Base-by-base conservation (phyloP, 1,140 invertebrate species). In the Danaus melanippus region DNA sequence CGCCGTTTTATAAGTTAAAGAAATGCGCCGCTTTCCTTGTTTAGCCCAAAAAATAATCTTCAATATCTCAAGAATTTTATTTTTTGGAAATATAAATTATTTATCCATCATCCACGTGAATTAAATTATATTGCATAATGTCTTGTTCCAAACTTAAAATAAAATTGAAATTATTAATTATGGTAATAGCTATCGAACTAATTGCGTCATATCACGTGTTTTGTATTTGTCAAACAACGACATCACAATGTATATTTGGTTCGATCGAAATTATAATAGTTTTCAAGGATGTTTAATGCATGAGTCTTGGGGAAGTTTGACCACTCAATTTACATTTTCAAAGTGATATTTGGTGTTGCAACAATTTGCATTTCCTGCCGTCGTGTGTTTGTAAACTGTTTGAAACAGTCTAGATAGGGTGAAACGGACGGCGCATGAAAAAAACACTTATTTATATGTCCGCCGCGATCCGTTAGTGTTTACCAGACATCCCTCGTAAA, bases 261-360 rank as follows among this genome's bases (percentile, higher is more conserved):
- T 32, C 21, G 21, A 32, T 32, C 2, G 7, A 32, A 32, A 32
- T 32, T 32, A 32, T 32, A 8, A 32, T 7, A 76, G 64, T 74
- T 76, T 77, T 72, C 71, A 76, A 69, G 67, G 62, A 57, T 76
- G 70, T 68, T 74, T 79, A 79, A 76, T 79, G 74, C 78, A 79
- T 76, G 76, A 79, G 71, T 75, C 74, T 75, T 71, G 67, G 55
- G 64, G 52, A 67, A 72, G 72, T 83, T 77, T 74, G 77, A 77
- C 76, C 77, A 69, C 76, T 71, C 69, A 71, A 83, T 83, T 83
- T 81, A 71, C 75, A 83, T 79, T 77, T 79, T 71, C 66, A 69
- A 76, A 79, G 70, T 76, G 69, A 74, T 75, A 67, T 67, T 65
- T 58, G 66, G 54, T 63, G 58, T 50, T 66, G 58, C 64, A 65